phyloP scores from a whole-genome alignment of 2,797 vertebrate genomes.

The Streptopelia turtur region DNA sequence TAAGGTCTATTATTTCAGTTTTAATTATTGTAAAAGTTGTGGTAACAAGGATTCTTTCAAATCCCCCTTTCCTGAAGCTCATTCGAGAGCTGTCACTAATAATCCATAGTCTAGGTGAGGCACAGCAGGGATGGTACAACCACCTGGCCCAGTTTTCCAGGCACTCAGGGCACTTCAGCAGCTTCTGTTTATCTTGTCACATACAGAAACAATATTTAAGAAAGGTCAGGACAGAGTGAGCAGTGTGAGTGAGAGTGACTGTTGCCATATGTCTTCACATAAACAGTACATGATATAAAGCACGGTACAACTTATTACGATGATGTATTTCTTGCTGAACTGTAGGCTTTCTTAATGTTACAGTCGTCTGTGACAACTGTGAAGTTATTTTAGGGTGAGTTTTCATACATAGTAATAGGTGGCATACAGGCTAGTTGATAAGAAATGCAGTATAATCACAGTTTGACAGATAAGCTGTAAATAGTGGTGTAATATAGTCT shows the following conservation, averaged over 20 bases:
- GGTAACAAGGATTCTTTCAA: not conserved
- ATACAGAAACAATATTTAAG: constrained; percentile 4
- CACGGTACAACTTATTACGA: not conserved
- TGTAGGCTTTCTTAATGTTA: constrained; percentile 20
- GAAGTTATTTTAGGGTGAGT: constrained; percentile 14
- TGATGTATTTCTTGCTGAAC: constrained; percentile 7
- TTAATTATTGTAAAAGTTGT: not conserved
- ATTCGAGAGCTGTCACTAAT: not conserved
- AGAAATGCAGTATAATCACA: constrained; percentile 35
- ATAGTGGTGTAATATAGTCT: constrained; percentile 44
- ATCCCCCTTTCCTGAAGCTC: not conserved
- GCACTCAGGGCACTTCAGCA: not conserved
- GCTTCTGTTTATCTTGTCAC: not conserved
- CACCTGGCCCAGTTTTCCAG: not conserved
- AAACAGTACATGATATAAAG: not conserved
- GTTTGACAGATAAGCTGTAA: constrained; percentile 62
- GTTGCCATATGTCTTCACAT: not conserved
- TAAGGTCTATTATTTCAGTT: not conserved
- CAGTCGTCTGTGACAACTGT: constrained; percentile 15
- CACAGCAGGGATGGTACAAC: not conserved
- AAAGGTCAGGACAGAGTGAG: not conserved
- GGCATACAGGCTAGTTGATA: constrained; percentile 24
- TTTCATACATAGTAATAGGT: constrained; percentile 43
- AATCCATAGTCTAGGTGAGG: not conserved
- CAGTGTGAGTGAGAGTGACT: not conserved